Evolutionary conservation across 2,888 invertebrate species (phyloP), one percentile per base, ranked within the genome.

Genomic region (Amphipoea oculea): DNA sequence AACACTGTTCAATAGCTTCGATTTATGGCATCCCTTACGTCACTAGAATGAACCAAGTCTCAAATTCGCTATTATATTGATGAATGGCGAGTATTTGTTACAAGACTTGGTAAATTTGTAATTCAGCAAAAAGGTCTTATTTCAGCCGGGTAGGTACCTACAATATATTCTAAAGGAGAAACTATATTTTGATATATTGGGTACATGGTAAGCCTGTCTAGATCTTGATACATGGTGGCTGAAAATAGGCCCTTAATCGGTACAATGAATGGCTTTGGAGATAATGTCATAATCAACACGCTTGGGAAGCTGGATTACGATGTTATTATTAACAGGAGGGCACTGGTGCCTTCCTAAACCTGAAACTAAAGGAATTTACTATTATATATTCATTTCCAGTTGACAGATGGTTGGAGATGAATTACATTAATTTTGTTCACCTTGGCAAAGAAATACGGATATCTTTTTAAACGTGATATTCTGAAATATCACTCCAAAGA

Each of bases 51-150:
- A 90, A 89, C 78, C 57, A 83, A 85, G 88, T 85, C 90, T 91
- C 92, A 89, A 92, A 92, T 92, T 90, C 89, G 86, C 89, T 89
- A 90, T 89, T 86, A 92, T 90, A 89, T 92, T 94, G 94, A 94
- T 92, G 91, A 89, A 93, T 94, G 81, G 88, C 62, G 80, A 81
- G 82, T 90, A 94, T 94, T 94, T 92, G 91, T 94, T 91, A 92
- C 88, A 89, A 83, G 84, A 88, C 85, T 90, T 83, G 76, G 87
- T 84, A 82, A 89, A 84, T 78, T 89, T 80, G 77, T 80, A 85
- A 86, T 89, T 81, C 75, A 78, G 73, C 76, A 75, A 74, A 77
- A 85, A 73, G 79, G 76, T 86, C 71, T 70, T 75, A 84, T 88
- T 81, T 79, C 60, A 57, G 68, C 29, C 51, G 73, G 42, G 40